A percentile compares a stretch with the other conserved stretches of the same genome.
phyloP scores from a whole-genome alignment of 2,113 vertebrate genomes.

The Nibea albiflora region DNA sequence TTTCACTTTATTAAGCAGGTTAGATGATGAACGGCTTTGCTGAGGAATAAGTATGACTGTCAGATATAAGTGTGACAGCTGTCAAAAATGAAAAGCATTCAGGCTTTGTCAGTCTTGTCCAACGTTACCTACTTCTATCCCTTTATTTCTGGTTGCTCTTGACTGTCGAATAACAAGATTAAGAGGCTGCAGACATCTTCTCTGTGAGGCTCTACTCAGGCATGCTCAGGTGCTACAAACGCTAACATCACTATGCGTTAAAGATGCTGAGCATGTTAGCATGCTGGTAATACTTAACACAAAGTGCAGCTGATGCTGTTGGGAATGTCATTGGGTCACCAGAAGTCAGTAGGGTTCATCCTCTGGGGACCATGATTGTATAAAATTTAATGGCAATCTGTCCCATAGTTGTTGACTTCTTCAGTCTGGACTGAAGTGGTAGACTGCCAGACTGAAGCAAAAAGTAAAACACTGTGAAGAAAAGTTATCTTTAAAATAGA shows the following conservation, averaged over 20 bases:
- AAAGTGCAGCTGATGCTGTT: too few species aligned
- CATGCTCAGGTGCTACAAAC: neutral
- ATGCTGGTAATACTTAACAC: too few species aligned
- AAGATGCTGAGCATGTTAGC: neutral
- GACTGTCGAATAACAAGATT: constrained; percentile 9
- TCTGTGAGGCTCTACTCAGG: neutral
- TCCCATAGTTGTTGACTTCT: neutral
- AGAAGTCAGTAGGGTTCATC: too few species aligned
- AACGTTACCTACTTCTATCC: constrained; percentile 13
- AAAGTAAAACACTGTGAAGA: neutral
- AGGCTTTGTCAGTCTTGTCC: constrained; percentile 23
- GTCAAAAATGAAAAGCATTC: constrained; percentile 28
- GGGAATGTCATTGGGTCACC: neutral
- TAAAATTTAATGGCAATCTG: neutral
- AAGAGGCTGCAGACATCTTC: neutral
- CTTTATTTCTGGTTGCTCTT: neutral
- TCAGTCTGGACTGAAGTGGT: neutral
- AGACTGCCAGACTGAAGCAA: neutral
- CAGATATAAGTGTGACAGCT: constrained; percentile 27
- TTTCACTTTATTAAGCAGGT: neutral
- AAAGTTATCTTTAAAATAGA: neutral
- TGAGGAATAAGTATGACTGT: neutral
- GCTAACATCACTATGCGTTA: neutral
- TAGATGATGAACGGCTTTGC: neutral
- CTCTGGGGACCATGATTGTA: neutral